Base-by-base conservation (phyloP, 2,888 invertebrate genomes). In the Chymomyza amoena region DNA sequence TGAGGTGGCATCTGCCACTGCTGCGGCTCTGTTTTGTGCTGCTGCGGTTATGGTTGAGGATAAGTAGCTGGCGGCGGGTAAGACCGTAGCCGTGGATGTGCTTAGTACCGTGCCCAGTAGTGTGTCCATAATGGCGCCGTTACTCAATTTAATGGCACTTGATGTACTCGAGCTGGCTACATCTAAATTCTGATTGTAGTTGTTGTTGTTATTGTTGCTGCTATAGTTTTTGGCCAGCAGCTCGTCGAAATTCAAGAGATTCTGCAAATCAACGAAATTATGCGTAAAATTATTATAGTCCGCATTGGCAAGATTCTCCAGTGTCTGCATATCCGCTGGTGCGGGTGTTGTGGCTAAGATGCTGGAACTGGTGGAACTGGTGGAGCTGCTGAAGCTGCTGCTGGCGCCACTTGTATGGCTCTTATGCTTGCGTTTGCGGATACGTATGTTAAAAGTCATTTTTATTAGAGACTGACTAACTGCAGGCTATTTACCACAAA, bases 61-160 rank as follows among this genome's bases (percentile, higher is more conserved):
- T 28, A 87, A 54, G 16, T 80, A 72, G 20, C 75, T 83, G 69
- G 78, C 79, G n/a, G 75, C 79, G 36, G 89, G 79, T 36, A 85
- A 80, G 51, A 87, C 84, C 16, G 88, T 84, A 15, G 88, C 89
- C 32, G 89, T 90, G 51, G 57, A 15, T 18, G 57, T 89, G 75
- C 88, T 89, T 82, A 89, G 75, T 16, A 89, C 82, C 39, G 84
- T 86, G 63, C 88, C 88, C 78, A 90, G 65, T 62, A 90, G 78
- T 71, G 87, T 81, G 70, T 85, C 87, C 75, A 68, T 84, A 78
- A 88, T 87, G 72, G 81, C 67, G 52, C 76, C 79, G 79, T 88
- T 84, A 85, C 60, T 85, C 88, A 85, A 69, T 71, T 88, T 86
- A 70, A 87, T 84, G 64, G 78, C 75, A 80, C 80, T 85, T 63